Evolutionary conservation across 2,797 vertebrate species (phyloP).

Genomic region (Microcaecilia unicolor): DNA sequence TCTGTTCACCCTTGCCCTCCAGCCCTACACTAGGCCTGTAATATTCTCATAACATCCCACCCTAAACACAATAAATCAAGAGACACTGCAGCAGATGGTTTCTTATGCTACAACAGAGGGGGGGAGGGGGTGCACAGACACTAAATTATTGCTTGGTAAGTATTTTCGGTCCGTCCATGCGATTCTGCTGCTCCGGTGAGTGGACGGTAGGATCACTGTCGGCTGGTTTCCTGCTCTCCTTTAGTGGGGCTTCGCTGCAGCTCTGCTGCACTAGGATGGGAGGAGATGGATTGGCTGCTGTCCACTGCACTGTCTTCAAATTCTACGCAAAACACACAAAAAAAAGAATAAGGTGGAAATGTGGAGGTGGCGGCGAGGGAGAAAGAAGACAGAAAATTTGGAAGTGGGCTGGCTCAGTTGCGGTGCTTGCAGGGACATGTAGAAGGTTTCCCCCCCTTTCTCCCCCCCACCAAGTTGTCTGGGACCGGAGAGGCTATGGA

Average conservation of each 20-base stretch:
- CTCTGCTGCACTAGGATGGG: slow-evolving; percentile 47
- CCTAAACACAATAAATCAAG: slow-evolving; percentile 27
- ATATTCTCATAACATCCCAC: slow-evolving; percentile 31
- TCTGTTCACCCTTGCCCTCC: slow-evolving; percentile 3
- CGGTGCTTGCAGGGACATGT: too few relatives aligned
- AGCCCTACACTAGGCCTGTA: slow-evolving; percentile 6
- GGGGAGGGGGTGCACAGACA: slow-evolving; percentile 14
- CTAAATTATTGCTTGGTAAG: slow-evolving; percentile 41
- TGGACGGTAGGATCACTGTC: slow-evolving; percentile 31
- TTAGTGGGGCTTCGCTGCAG: slow-evolving; percentile 68
- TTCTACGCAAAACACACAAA: slow-evolving; percentile 50
- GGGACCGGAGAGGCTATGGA: too few relatives aligned
- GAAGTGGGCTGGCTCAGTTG: too few relatives aligned
- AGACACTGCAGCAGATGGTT: slow-evolving; percentile 15
- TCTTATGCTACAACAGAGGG: too few relatives aligned
- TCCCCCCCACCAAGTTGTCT: too few relatives aligned
- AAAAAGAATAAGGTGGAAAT: too few relatives aligned
- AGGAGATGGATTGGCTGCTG: slow-evolving; percentile 41
- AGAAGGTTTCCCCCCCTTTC: too few relatives aligned
- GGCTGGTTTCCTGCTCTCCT: slow-evolving; percentile 62
- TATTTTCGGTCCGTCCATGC: slow-evolving; percentile 18
- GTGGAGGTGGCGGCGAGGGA: too few relatives aligned
- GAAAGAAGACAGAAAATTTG: not conserved
- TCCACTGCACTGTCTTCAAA: slow-evolving; percentile 66
- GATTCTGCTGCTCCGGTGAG: not conserved